phyloP scores from a whole-genome alignment of 2,888 invertebrate species.

The Phytoseiulus persimilis region DNA sequence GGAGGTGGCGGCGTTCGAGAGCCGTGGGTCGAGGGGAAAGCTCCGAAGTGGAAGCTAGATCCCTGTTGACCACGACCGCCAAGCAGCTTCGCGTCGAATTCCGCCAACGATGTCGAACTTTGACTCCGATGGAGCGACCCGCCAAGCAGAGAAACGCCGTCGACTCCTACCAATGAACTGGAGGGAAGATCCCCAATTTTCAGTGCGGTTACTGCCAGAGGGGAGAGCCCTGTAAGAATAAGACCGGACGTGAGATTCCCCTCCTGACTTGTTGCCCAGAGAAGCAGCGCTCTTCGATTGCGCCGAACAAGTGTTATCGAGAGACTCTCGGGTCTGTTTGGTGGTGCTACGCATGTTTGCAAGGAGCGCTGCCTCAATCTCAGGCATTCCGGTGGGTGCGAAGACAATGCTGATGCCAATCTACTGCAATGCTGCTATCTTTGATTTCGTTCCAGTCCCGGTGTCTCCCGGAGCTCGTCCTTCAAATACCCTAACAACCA shows the following conservation, averaged over 20 bases:
- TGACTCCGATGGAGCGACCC: background rate
- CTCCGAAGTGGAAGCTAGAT: background rate
- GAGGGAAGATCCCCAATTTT: constrained; percentile 36
- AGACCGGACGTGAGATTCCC: background rate
- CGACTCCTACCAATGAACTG: background rate
- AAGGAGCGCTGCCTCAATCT: too few relatives aligned
- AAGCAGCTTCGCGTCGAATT: background rate
- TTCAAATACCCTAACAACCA: too few relatives aligned
- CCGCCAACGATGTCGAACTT: background rate
- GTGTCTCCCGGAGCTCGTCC: too few relatives aligned
- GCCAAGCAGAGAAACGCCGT: background rate
- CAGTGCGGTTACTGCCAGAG: constrained; percentile 19
- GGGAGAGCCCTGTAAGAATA: background rate
- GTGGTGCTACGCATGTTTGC: too few relatives aligned
- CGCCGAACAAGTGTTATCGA: too few relatives aligned
- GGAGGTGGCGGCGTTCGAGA: background rate
- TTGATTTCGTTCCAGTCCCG: too few relatives aligned
- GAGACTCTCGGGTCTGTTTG: too few relatives aligned
- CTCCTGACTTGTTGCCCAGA: background rate
- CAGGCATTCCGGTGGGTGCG: too few relatives aligned
- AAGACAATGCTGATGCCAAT: too few relatives aligned
- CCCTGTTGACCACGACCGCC: background rate
- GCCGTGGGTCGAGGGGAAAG: background rate
- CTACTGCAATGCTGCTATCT: too few relatives aligned
- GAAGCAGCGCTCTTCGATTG: background rate